phyloP scores from a whole-genome alignment of 2,888 invertebrate species.

The Sacculina carcini region DNA sequence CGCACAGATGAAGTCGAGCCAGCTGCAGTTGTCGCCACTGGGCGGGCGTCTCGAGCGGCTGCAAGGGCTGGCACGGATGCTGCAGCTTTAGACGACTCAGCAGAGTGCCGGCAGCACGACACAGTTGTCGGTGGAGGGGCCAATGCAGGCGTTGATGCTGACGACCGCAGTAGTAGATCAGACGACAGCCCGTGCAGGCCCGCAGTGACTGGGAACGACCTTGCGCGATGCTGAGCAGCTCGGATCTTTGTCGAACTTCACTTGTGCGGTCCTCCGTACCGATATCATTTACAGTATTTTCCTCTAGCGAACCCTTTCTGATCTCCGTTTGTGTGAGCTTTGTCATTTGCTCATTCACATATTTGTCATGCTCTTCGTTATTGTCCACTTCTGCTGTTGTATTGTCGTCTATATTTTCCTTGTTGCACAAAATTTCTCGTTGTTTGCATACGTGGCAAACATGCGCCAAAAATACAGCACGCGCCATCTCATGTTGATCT shows the following conservation, averaged over 20 bases:
- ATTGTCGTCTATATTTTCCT: too few relatives aligned
- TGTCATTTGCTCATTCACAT: too few relatives aligned
- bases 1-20: neutral
- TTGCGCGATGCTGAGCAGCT: too few relatives aligned
- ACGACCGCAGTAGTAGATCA: constrained; percentile 7
- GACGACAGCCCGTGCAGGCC: constrained; percentile 8
- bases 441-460: constrained; percentile 1
- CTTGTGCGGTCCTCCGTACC: too few relatives aligned
- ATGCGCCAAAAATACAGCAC: neutral
- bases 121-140: constrained; percentile 4
- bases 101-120: neutral
- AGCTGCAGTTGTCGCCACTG: neutral
- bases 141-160: constrained; percentile 9
- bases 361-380: neutral
- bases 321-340: too few relatives aligned
- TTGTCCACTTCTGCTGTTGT: too few relatives aligned
- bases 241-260: too few relatives aligned
- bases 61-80: neutral
- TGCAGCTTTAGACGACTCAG: neutral
- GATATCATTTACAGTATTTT: too few relatives aligned
- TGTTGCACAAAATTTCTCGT: too few relatives aligned
- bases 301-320: too few relatives aligned
- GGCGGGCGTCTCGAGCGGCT: neutral
- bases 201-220: too few relatives aligned
- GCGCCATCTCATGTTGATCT: too few relatives aligned